phyloP scores from a whole-genome alignment of 2,113 vertebrate species.

The Corvus cornix region DNA sequence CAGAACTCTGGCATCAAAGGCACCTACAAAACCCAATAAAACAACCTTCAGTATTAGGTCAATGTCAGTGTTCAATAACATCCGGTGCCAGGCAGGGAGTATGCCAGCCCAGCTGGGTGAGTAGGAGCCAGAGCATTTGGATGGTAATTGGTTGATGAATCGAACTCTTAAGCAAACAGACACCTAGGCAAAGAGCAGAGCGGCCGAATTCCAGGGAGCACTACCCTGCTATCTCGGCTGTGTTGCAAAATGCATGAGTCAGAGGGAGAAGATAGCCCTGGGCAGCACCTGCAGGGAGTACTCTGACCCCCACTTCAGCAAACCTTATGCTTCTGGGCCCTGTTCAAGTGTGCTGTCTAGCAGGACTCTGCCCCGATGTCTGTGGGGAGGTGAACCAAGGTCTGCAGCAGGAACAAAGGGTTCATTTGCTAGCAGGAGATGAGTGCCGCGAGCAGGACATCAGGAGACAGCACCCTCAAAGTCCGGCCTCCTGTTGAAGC shows the following conservation, averaged over 20 bases:
- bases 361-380: not conserved
- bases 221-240: not conserved
- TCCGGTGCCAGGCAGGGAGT: not conserved
- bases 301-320: not conserved
- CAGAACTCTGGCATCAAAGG: not conserved
- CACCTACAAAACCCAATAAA: not conserved
- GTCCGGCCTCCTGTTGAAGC: not conserved
- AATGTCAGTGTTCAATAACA: not conserved
- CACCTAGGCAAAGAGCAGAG: conserved; percentile 3
- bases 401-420: not conserved
- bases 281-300: not conserved
- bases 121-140: not conserved
- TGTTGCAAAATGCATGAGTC: not conserved
- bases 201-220: not conserved
- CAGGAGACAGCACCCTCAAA: not conserved
- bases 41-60: not conserved
- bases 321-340: not conserved
- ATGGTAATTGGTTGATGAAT: not conserved
- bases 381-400: not conserved
- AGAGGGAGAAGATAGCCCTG: not conserved
- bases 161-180: not conserved
- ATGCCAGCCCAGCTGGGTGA: not conserved
- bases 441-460: not conserved
- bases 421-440: not conserved
- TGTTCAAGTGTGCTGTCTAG: not conserved